phyloP scores from a whole-genome alignment of 2,797 vertebrate species.

The Spea hammondii region DNA sequence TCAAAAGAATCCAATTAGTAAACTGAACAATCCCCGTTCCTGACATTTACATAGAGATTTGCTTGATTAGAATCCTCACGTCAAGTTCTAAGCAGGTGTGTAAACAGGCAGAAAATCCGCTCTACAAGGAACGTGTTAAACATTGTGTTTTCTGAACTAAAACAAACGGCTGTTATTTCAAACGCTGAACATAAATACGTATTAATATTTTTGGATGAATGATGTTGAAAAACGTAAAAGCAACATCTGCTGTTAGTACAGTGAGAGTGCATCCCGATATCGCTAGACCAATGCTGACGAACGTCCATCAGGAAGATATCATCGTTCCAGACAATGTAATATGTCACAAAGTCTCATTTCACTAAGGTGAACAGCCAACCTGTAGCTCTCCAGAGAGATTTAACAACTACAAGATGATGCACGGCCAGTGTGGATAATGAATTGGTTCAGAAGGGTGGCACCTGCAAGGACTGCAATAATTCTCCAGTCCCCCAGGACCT shows the following conservation, averaged over 20 bases:
- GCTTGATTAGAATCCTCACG: not conserved
- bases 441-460: no score
- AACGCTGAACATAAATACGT: not conserved
- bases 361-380: not conserved
- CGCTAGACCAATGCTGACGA: not conserved
- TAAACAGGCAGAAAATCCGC: conserved; percentile 3
- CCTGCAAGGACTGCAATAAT: no score
- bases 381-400: no score
- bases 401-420: no score
- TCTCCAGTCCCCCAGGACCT: no score
- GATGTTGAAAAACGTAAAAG: not conserved
- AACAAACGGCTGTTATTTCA: conserved; percentile 4
- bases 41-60: conserved; percentile 23
- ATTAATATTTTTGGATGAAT: not conserved
- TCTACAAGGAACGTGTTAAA: not conserved
- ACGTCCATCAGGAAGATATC: not conserved
- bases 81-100: not conserved
- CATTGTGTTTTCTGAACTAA: conserved; percentile 2
- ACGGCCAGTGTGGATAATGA: no score
- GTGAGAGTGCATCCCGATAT: not conserved
- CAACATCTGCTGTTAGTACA: not conserved
- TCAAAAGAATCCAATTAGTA: conserved; percentile 26
- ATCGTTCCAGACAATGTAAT: not conserved
- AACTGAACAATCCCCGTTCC: not conserved
- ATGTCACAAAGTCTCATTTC: not conserved